A percentile compares a stretch with the other conserved stretches of the same genome.
Evolutionary conservation across 2,113 vertebrate genomes (phyloP).

Genomic region (Pipra filicauda): DNA sequence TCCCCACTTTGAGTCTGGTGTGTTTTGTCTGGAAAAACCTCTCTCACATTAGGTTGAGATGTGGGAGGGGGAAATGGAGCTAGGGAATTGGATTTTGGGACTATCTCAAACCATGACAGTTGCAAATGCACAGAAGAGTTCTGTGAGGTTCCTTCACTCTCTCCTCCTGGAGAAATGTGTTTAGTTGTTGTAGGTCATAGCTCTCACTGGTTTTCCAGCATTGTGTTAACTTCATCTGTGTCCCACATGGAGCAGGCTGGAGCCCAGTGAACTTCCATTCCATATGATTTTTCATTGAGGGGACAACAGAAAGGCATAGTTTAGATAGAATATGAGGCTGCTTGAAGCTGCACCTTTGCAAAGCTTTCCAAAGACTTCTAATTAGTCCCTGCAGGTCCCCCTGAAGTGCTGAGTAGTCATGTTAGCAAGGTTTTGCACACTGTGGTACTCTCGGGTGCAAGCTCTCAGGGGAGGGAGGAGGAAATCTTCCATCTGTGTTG

Average conservation of each 20-base stretch:
- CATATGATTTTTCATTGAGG: accelerated
- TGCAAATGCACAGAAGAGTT: not conserved
- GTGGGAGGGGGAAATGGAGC: too few species aligned
- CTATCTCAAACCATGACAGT: too few species aligned
- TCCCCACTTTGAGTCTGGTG: too few species aligned
- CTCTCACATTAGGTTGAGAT: too few species aligned
- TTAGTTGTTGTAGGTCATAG: not conserved
- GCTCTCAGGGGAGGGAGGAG: not conserved
- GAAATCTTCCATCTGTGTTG: not conserved
- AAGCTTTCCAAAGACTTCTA: not conserved
- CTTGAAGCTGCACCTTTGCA: not conserved
- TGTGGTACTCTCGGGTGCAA: not conserved
- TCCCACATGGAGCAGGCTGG: not conserved
- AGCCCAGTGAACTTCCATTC: not conserved
- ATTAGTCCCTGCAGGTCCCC: not conserved
- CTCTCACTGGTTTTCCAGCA: not conserved
- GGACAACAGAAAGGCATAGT: not conserved
- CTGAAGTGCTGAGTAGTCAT: not conserved
- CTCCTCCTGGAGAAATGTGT: not conserved
- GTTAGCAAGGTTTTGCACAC: not conserved
- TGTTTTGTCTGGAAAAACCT: too few species aligned
- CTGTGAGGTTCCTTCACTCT: not conserved
- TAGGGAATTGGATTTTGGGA: too few species aligned
- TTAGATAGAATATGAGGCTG: not conserved
- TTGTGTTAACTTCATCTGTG: not conserved